Percentiles rank a stretch among this genome's conserved stretches.
Evolutionary conservation across 2,888 invertebrate species (phyloP).

Genomic region (Drosophila pseudotakahashii): DNA sequence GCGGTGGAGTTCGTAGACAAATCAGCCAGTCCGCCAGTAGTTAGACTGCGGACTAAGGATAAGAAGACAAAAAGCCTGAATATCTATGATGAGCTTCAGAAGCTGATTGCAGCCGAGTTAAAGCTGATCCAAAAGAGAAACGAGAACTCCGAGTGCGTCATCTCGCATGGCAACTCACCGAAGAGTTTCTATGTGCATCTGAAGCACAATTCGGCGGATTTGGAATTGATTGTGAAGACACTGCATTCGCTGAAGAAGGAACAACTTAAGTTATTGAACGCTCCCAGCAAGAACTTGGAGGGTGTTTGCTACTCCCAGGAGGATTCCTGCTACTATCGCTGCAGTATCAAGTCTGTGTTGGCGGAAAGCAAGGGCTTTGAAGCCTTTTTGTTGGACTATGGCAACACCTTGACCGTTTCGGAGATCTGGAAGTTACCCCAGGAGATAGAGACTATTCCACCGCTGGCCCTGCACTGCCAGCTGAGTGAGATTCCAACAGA

Average conservation of each 20-base stretch:
- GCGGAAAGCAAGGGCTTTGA: constrained; percentile 89
- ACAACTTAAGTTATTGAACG: constrained; percentile 18
- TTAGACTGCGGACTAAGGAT: constrained; percentile 67
- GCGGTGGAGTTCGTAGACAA: constrained; percentile 72
- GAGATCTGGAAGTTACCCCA: constrained; percentile 86
- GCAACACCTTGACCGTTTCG: constrained; percentile 86
- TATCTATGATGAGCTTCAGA: constrained; percentile 74
- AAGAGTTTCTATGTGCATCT: constrained; percentile 90
- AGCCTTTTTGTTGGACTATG: constrained; percentile 89
- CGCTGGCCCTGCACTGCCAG: constrained; percentile 75
- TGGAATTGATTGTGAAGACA: constrained; percentile 72
- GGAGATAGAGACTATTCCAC: constrained; percentile 85
- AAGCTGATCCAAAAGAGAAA: constrained; percentile 36
- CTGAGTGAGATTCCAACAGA: constrained; percentile 66
- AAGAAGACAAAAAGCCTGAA: constrained; percentile 62
- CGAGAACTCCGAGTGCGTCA: constrained; percentile 85
- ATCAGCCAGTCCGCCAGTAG: constrained; percentile 62
- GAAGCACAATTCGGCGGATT: constrained; percentile 83
- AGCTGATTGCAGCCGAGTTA: constrained; percentile 63
- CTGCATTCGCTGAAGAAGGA: constrained; percentile 72
- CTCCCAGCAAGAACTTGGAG: not conserved
- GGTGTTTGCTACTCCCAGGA: constrained; percentile 82
- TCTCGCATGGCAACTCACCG: constrained; percentile 88
- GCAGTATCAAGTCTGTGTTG: constrained; percentile 87
- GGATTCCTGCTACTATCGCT: constrained; percentile 95